Conservation (phyloP, 2,113 vertebrate species). For the Todiramphus chloris region DNA sequence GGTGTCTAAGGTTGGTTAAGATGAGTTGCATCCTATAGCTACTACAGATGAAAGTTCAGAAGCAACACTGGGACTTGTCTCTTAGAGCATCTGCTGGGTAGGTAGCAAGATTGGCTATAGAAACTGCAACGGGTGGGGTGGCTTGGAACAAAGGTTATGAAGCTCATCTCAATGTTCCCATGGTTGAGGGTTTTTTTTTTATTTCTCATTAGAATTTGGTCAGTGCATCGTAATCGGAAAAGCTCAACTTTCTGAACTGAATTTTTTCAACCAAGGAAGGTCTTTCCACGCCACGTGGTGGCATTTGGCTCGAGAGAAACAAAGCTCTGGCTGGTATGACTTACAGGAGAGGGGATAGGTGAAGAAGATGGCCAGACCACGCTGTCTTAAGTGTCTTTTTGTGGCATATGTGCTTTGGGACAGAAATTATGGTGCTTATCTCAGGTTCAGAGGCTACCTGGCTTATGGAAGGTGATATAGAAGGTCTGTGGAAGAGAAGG, state of each 20-base stretch:
- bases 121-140: neutral
- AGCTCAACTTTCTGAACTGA: neutral
- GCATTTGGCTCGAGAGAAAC: neutral
- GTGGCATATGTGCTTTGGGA: rapidly evolving
- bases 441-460: neutral
- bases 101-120: neutral
- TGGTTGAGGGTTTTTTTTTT: no score
- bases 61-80: neutral
- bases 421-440: neutral
- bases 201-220: neutral
- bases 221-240: neutral
- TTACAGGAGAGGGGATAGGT: neutral
- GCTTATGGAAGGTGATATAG: neutral
- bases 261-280: neutral
- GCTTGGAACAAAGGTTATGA: neutral
- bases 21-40: neutral
- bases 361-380: neutral
- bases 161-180: neutral
- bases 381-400: neutral
- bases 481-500: neutral
- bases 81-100: neutral
- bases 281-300: neutral
- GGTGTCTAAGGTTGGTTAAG: neutral
- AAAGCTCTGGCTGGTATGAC: neutral
- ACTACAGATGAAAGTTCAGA: neutral